Conservation (phyloP, 2,888 invertebrate genomes). For the Macrosoma leucophasiata region DNA sequence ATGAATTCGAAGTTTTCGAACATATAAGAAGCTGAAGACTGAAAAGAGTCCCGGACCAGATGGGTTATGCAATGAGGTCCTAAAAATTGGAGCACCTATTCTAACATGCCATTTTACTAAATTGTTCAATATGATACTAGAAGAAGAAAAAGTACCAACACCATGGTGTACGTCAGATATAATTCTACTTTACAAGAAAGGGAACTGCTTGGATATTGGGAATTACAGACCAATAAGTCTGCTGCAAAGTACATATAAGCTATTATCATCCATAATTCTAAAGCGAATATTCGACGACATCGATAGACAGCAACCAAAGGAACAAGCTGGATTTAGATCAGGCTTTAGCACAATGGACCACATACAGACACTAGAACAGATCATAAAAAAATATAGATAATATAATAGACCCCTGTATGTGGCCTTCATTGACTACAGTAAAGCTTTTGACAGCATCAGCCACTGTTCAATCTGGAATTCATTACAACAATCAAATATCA, state of each 20-base stretch:
- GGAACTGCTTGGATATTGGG: not conserved
- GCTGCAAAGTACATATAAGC: constrained; percentile 5
- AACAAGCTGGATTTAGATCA: constrained; percentile 21
- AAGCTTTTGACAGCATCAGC: constrained; percentile 10
- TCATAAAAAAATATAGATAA: constrained; percentile 20
- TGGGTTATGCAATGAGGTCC: constrained; percentile 18
- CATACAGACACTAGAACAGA: constrained; percentile 13
- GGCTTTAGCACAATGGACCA: constrained; percentile 15
- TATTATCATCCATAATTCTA: constrained; percentile 11
- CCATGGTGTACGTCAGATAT: constrained; percentile 10
- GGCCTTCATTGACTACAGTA: constrained; percentile 7
- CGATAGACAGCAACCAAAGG: constrained; percentile 17
- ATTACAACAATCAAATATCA: constrained; percentile 5
- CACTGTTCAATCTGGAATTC: constrained; percentile 16
- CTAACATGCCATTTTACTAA: constrained; percentile 14
- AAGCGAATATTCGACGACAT: constrained; percentile 10
- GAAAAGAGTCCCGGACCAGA: constrained; percentile 21
- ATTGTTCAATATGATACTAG: constrained; percentile 19
- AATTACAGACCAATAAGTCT: constrained; percentile 9
- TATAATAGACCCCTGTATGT: constrained; percentile 7
- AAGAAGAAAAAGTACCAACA: constrained; percentile 10
- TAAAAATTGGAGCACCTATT: constrained; percentile 18
- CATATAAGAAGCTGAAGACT: constrained; percentile 2
- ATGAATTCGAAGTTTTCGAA: constrained; percentile 5
- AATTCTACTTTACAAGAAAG: constrained; percentile 9